Conservation (phyloP, 2,888 invertebrate species). For the Dione juno region DNA sequence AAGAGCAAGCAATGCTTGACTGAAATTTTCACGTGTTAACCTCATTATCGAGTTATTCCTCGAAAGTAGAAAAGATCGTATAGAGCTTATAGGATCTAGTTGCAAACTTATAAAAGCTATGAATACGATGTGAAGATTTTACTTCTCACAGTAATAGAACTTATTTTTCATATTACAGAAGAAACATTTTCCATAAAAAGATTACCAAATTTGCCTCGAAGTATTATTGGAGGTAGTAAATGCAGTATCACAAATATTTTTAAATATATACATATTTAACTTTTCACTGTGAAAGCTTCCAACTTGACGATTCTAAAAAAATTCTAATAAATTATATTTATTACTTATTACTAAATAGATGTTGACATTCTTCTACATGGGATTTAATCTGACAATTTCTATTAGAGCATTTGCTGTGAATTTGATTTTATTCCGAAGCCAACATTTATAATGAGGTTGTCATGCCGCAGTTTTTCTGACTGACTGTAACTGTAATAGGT, state of each 20-base stretch:
- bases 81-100: not conserved
- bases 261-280: not conserved
- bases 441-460: too few relatives aligned
- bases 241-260: too few relatives aligned
- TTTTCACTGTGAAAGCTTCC: conserved; percentile 14
- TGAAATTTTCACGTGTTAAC: not conserved
- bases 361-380: too few relatives aligned
- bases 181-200: too few relatives aligned
- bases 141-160: not conserved
- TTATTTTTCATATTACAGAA: not conserved
- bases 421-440: too few relatives aligned
- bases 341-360: too few relatives aligned
- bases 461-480: too few relatives aligned
- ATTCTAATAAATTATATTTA: not conserved
- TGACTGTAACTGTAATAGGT: too few relatives aligned
- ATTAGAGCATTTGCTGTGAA: too few relatives aligned
- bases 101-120: not conserved
- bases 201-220: too few relatives aligned
- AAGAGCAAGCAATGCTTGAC: not conserved
- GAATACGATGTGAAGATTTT: not conserved
- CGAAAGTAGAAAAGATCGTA: not conserved
- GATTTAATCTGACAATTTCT: too few relatives aligned
- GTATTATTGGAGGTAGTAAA: too few relatives aligned
- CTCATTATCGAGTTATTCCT: conserved; percentile 3
- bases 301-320: not conserved